phyloP scores from a whole-genome alignment of 2,113 vertebrate genomes.

The Empidonax traillii region DNA sequence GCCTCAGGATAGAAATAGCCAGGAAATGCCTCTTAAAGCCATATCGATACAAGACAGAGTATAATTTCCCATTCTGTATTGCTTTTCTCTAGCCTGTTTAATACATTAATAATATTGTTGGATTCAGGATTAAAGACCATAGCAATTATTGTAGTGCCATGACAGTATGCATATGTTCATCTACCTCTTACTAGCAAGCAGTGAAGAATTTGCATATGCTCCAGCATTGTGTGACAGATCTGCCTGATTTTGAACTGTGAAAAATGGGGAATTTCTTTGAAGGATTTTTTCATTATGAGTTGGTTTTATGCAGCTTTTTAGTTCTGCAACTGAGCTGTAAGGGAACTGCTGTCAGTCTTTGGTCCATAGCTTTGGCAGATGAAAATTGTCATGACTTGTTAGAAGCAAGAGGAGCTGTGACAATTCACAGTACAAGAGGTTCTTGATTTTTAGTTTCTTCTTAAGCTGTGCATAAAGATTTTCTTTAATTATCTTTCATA shows the following conservation, averaged over 20 bases:
- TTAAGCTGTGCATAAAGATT: neutral
- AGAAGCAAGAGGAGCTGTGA: neutral
- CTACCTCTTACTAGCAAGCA: neutral
- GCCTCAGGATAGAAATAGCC: neutral
- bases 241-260: slow-evolving; percentile 8
- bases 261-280: neutral
- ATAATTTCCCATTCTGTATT: neutral
- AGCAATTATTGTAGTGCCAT: neutral
- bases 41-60: neutral
- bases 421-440: neutral
- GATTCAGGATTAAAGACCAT: neutral
- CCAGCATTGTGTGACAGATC: neutral
- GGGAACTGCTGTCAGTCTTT: neutral
- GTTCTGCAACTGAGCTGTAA: neutral
- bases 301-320: neutral
- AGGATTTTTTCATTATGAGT: neutral
- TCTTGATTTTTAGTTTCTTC: neutral
- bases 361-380: neutral
- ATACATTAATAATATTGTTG: neutral
- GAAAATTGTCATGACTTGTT: neutral
- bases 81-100: neutral
- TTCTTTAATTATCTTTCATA: neutral
- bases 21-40: neutral
- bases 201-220: neutral
- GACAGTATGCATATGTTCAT: neutral